phyloP scores from a whole-genome alignment of 1,140 invertebrate genomes.

The Zelostemma sp. region DNA sequence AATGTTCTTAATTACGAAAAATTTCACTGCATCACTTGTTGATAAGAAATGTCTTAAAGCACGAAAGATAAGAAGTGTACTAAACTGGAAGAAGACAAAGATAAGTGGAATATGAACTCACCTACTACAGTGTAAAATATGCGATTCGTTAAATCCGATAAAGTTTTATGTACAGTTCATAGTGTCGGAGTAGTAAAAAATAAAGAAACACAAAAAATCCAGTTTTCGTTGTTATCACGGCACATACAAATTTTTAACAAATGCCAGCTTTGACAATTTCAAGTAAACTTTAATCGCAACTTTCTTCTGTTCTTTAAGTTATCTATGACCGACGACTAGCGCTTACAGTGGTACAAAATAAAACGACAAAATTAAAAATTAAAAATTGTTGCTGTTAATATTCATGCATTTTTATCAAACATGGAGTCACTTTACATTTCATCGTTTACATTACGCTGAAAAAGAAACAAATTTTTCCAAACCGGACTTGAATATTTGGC shows the following conservation, averaged over 20 bases:
- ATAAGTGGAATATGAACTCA: slow-evolving; percentile 42
- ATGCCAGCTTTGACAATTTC: not conserved
- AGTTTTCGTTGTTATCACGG: not conserved
- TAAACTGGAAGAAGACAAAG: slow-evolving; percentile 43
- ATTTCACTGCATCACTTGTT: slow-evolving; percentile 15
- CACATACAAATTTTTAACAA: not conserved
- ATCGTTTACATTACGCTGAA: not conserved
- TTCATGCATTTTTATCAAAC: not conserved
- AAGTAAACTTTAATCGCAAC: not conserved
- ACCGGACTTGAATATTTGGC: too few species aligned
- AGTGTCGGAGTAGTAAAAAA: not conserved
- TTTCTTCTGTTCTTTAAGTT: not conserved
- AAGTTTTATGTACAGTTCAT: not conserved
- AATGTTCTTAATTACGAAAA: slow-evolving; percentile 19
- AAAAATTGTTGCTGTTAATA: too few species aligned
- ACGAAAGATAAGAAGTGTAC: slow-evolving; percentile 25
- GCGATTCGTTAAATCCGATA: not conserved
- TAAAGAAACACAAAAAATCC: not conserved
- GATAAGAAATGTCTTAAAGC: slow-evolving; percentile 43
- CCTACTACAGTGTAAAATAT: slow-evolving; percentile 19
- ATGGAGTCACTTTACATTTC: not conserved
- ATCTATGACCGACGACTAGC: not conserved
- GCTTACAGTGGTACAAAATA: too few species aligned
- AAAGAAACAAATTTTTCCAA: not conserved
- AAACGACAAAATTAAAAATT: too few species aligned